Evolutionary conservation across 2,797 vertebrate species (phyloP).

Genomic region (Taenioides sp.): DNA sequence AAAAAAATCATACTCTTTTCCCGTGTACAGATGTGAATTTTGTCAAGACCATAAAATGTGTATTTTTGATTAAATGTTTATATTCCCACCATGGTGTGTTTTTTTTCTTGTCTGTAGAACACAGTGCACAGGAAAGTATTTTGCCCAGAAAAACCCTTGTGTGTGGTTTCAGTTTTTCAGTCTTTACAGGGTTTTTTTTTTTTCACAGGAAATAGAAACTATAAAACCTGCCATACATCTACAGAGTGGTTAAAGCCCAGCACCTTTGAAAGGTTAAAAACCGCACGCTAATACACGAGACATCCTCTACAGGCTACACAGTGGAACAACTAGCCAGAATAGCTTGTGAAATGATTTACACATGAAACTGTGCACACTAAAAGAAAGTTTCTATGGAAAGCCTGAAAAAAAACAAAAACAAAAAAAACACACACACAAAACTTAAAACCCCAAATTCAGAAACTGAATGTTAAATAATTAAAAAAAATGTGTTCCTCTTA

Average conservation of each 20-base stretch:
- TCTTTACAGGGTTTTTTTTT: conserved; percentile 8
- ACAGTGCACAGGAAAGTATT: background rate
- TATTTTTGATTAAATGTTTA: background rate
- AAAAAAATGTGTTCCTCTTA: too few species aligned
- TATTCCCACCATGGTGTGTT: background rate
- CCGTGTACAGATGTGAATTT: background rate
- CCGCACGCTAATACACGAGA: background rate
- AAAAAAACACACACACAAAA: too few species aligned
- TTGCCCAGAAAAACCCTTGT: background rate
- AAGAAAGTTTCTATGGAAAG: too few species aligned
- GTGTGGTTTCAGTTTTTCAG: conserved; percentile 12
- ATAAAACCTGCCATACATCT: background rate
- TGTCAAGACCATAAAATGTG: background rate
- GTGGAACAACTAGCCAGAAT: background rate
- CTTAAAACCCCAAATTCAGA: too few species aligned
- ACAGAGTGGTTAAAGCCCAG: background rate
- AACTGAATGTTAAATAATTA: too few species aligned
- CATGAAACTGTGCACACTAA: too few species aligned
- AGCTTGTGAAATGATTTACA: too few species aligned
- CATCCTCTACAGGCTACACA: background rate
- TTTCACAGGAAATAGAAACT: conserved; percentile 39
- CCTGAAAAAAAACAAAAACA: too few species aligned
- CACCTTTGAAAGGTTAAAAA: background rate
- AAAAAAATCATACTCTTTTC: background rate
- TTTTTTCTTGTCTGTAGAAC: background rate